phyloP scores from a whole-genome alignment of 2,888 invertebrate species.

The Eupithecia centaureata region DNA sequence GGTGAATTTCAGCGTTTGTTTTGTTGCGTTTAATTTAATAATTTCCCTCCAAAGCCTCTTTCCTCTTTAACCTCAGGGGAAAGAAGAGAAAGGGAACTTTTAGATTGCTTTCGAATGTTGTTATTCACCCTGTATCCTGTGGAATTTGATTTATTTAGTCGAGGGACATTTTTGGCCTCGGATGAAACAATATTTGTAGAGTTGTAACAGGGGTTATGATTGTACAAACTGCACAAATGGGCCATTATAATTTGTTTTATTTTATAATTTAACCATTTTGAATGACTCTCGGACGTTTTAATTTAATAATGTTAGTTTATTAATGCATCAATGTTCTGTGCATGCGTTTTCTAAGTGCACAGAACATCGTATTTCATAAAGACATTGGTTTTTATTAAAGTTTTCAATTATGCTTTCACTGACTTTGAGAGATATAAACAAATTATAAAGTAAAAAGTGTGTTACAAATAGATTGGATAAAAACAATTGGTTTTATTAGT shows the following conservation, averaged over 20 bases:
- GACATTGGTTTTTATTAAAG: no score
- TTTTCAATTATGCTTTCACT: no score
- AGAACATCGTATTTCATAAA: no score
- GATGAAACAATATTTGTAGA: neutral
- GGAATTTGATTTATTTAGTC: constrained; percentile 57
- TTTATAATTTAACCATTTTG: neutral
- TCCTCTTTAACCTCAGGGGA: constrained; percentile 43
- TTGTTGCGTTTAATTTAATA: constrained; percentile 48
- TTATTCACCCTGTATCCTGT: constrained; percentile 49
- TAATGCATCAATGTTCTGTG: no score
- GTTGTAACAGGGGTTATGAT: neutral
- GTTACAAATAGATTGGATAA: no score
- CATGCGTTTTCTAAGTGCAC: no score
- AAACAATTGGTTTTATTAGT: neutral
- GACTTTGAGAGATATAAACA: neutral
- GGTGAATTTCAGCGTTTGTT: constrained; percentile 29
- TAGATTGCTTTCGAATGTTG: constrained; percentile 51
- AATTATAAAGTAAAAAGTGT: neutral
- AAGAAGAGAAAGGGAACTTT: constrained; percentile 35
- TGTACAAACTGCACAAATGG: neutral
- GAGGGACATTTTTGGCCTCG: constrained; percentile 42
- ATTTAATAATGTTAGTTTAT: no score
- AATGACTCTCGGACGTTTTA: no score
- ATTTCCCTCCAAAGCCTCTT: constrained; percentile 43
- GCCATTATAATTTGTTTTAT: neutral